phyloP scores from a whole-genome alignment of 1,140 invertebrate species.

The Drosophila novamexicana region DNA sequence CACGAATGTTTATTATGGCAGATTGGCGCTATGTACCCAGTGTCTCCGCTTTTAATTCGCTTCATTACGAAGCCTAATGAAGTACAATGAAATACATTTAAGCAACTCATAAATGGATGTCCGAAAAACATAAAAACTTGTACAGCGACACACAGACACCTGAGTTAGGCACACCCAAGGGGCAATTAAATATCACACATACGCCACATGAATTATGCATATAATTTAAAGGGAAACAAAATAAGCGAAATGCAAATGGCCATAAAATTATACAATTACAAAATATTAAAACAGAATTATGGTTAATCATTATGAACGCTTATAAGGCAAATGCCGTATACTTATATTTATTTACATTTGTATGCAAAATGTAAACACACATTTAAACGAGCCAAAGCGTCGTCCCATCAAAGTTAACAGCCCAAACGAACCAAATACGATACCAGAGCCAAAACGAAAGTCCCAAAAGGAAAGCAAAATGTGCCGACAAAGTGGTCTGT shows the following conservation, averaged over 20 bases:
- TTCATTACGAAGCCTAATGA: no score
- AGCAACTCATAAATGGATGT: slow-evolving; percentile 23
- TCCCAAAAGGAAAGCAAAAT: slow-evolving; percentile 56
- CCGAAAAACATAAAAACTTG: slow-evolving; percentile 12
- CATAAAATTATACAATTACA: slow-evolving; percentile 82
- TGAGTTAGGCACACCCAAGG: slow-evolving; percentile 25
- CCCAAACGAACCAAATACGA: slow-evolving; percentile 27
- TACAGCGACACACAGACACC: slow-evolving; percentile 15
- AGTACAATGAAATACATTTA: no score
- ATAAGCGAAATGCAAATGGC: slow-evolving; percentile 59
- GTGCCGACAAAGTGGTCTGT: slow-evolving; percentile 69
- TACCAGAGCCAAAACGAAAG: slow-evolving; percentile 37
- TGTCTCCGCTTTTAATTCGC: no score
- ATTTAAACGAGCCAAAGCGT: slow-evolving; percentile 51
- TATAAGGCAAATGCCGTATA: slow-evolving; percentile 32
- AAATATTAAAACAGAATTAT: slow-evolving; percentile 78
- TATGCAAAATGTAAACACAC: slow-evolving; percentile 73
- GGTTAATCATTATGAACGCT: slow-evolving; percentile 67
- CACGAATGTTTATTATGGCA: no score
- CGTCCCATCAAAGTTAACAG: slow-evolving; percentile 43
- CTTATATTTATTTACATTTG: slow-evolving; percentile 45
- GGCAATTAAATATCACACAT: slow-evolving; percentile 79
- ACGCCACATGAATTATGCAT: slow-evolving; percentile 78
- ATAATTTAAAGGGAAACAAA: slow-evolving; percentile 36
- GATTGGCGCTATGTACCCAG: no score